A percentile compares a stretch with the other conserved stretches of the same genome.
These are phyloP conservation scores for Ichneumoninae sp. DNA, from an alignment of 2,888 invertebrate genomes.

Conservation along the genomic window DNA sequence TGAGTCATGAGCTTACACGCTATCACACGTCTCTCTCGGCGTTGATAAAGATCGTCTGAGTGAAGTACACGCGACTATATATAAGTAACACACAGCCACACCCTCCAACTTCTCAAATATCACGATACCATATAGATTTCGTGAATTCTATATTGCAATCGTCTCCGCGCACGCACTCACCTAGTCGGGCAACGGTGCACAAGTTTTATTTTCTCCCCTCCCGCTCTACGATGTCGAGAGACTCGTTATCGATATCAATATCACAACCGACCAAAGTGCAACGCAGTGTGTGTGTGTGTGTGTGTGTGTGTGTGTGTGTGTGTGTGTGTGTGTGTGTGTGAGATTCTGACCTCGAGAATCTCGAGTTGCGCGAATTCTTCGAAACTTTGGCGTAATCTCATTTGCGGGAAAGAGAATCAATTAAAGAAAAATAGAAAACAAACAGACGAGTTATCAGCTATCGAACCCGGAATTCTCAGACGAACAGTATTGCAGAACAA, in stretches of 20 bases:
- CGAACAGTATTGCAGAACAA: constrained; percentile 15
- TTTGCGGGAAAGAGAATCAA: neutral
- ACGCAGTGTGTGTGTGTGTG: neutral
- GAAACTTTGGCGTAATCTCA: neutral
- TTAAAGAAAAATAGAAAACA: neutral
- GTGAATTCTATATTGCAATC: constrained; percentile 36
- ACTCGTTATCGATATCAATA: constrained; percentile 8
- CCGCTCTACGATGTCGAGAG: too few relatives aligned
- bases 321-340: neutral
- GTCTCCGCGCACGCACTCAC: constrained; percentile 40
- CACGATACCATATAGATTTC: constrained; percentile 53
- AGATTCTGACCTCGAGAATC: neutral
- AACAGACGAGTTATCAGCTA: neutral
- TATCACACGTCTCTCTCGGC: constrained; percentile 14
- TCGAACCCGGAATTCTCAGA: neutral
- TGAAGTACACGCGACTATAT: neutral
- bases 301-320: neutral
- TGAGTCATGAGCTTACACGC: constrained; percentile 48
- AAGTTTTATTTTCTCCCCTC: neutral
- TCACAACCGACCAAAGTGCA: constrained; percentile 12
- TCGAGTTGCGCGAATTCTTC: constrained; percentile 3
- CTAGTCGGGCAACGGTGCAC: constrained; percentile 34
- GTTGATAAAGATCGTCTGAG: constrained; percentile 49
- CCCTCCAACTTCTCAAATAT: constrained; percentile 63
- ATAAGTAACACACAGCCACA: constrained; percentile 52